A percentile compares a stretch with the other conserved stretches of the same genome.
Evolutionary conservation across 2,888 invertebrate species (phyloP).

Genomic region (Glaucopsyche alexis): DNA sequence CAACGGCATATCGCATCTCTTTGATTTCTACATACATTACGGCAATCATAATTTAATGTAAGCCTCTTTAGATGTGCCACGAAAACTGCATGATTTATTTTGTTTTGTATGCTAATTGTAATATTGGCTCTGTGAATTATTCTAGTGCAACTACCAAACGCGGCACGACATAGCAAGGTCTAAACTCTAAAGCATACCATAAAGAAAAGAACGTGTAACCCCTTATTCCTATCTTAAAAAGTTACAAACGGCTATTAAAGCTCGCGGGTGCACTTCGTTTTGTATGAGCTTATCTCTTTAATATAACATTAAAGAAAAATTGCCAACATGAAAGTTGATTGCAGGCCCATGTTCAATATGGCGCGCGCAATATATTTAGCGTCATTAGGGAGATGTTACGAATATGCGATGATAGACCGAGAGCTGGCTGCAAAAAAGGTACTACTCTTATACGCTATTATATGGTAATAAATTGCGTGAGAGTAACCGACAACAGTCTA

Average conservation of each 20-base stretch:
- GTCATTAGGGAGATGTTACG: slow-evolving; percentile 55
- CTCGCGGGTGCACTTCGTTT: slow-evolving; percentile 37
- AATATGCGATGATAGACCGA: slow-evolving; percentile 54
- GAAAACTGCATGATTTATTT: slow-evolving; percentile 26
- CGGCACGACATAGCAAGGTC: neutral
- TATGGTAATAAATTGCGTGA: neutral
- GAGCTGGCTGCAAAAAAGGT: neutral
- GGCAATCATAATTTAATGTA: slow-evolving; percentile 32
- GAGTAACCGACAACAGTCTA: neutral
- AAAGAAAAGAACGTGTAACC: neutral
- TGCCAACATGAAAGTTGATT: slow-evolving; percentile 26
- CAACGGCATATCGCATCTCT: slow-evolving; percentile 47
- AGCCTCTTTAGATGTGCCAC: slow-evolving; percentile 27
- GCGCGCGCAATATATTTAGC: slow-evolving; percentile 59
- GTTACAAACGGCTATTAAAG: neutral
- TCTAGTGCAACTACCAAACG: neutral
- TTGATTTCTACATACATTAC: slow-evolving; percentile 40
- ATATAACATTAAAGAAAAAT: slow-evolving; percentile 28
- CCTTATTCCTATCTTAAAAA: neutral
- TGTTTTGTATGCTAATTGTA: slow-evolving; percentile 22
- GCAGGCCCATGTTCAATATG: slow-evolving; percentile 25
- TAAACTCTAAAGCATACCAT: neutral
- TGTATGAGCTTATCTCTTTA: slow-evolving; percentile 30
- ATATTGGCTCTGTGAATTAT: slow-evolving; percentile 1
- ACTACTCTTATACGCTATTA: neutral